phyloP scores from a whole-genome alignment of 2,113 vertebrate species.

The Petaurus breviceps region DNA sequence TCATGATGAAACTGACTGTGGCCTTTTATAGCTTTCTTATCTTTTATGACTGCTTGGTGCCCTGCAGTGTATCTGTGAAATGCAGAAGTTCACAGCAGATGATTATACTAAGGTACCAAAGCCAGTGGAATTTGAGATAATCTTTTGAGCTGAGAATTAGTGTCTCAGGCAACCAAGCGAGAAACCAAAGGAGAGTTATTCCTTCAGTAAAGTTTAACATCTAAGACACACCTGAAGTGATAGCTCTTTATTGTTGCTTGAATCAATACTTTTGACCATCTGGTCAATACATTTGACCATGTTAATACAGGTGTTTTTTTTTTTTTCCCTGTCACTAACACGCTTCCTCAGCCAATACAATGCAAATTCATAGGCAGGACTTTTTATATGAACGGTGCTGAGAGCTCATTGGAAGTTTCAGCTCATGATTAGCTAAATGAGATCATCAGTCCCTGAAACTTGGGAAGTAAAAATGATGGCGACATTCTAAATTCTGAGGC shows the following conservation, averaged over 20 bases:
- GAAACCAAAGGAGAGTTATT: constrained; percentile 80
- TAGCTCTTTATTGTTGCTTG: constrained; percentile 69
- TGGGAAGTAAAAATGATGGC: not conserved
- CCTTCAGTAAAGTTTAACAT: constrained; percentile 77
- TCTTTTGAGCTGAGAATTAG: constrained; percentile 84
- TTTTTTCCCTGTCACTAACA: constrained; percentile 41
- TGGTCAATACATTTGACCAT: too few relatives aligned
- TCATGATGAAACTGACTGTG: constrained; percentile 73
- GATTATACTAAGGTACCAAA: constrained; percentile 80
- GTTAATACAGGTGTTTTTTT: constrained; percentile 52
- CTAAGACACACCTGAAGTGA: constrained; percentile 73
- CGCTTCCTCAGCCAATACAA: constrained; percentile 50
- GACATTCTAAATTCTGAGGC: not conserved
- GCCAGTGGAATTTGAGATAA: constrained; percentile 82
- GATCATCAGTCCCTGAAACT: constrained; percentile 2
- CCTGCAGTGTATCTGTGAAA: constrained; percentile 79
- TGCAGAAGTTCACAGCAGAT: constrained; percentile 82
- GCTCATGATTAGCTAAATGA: not conserved
- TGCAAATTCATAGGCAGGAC: constrained; percentile 16
- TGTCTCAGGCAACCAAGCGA: constrained; percentile 77
- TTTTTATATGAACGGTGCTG: constrained; percentile 3
- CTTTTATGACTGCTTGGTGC: constrained; percentile 75
- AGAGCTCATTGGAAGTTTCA: not conserved
- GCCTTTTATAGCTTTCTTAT: constrained; percentile 73
- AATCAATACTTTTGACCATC: constrained; percentile 68